A percentile compares a stretch with the other conserved stretches of the same genome.
Evolutionary conservation across 2,113 vertebrate genomes (phyloP).

Genomic region (Malurus alboscapulatus): DNA sequence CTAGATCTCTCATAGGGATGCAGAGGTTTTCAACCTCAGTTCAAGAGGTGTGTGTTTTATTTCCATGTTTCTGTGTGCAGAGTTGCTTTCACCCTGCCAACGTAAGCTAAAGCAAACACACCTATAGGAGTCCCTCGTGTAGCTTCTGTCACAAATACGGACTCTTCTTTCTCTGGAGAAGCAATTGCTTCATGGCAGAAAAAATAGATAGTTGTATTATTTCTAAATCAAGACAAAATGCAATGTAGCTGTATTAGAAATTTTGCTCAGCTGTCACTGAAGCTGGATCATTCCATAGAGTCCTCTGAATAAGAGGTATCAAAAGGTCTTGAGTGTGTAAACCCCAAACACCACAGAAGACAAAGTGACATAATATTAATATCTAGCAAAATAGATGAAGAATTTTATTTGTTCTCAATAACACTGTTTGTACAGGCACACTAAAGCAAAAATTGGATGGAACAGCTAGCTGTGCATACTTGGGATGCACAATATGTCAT

Average conservation of each 20-base stretch:
- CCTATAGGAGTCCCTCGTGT: not conserved
- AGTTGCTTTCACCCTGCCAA: not conserved
- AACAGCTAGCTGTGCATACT: not conserved
- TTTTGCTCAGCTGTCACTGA: not conserved
- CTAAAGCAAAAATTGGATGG: not conserved
- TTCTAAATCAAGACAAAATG: not conserved
- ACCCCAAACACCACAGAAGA: not conserved
- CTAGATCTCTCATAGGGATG: not conserved
- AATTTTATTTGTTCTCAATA: constrained; percentile 24
- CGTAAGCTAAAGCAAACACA: not conserved
- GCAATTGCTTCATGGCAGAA: not conserved
- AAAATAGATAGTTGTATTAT: not conserved
- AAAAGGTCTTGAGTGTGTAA: not conserved
- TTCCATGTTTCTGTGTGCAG: not conserved
- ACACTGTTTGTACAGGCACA: not conserved
- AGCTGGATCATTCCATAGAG: not conserved
- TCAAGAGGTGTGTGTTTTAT: not conserved
- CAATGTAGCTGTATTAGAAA: not conserved
- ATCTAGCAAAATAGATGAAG: not conserved
- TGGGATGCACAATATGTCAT: not conserved
- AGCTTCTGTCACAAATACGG: not conserved
- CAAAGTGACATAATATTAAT: not conserved
- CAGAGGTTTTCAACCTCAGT: not conserved
- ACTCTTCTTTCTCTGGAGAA: not conserved
- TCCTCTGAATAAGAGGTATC: not conserved